Evolutionary conservation across 2,113 vertebrate genomes (phyloP), one percentile per base, ranked within the genome.

Genomic region (Macquaria australasica): DNA sequence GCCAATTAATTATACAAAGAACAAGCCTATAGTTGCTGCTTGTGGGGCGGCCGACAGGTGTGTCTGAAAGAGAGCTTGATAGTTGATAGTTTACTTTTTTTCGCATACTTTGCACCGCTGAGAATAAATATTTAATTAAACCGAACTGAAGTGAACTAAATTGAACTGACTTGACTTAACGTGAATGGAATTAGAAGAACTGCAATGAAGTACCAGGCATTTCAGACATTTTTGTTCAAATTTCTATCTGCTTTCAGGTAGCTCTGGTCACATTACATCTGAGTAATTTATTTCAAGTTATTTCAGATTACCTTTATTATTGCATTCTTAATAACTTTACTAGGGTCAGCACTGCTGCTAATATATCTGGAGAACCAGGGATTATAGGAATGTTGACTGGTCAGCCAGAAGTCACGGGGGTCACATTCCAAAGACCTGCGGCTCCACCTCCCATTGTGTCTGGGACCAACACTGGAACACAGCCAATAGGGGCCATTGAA

Each of bases 381-480:
- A 90, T 87, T 67, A 82, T 8, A 62, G 86, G 84, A 95, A 89
- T 95, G 91, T 92, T 64, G 86, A 83, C 50, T 82, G 77, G 80
- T 85, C 70, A 43, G 85, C 18, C 79, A 83, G 18, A 81, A 80
- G 89, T 93, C 92, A 94, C 6, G 12, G 80, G 88, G 95, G 93
- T 90, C 91, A 92, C 93, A 96, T 96, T 94, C 95, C 95, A 93
- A 82, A 94, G 86, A 88, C 77, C 92, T 64, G 77, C 1, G 43
- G 88, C 94, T 94, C 94, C 94, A 87, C 94, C 95, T 93, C 92
- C 94, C 90, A 96, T 95, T 96, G 96, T 96, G 93, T 94, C 87
- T 59, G 73, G 28, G 41, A 60, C 53, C 78, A 82, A 82, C 91
- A 74, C 85, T 87, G 90, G 90, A 79, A 55, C 25, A 3, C 14